A percentile compares a stretch with the other conserved stretches of the same genome.
phyloP scores from a whole-genome alignment of 1,140 invertebrate species.

The Eumaeus atala region DNA sequence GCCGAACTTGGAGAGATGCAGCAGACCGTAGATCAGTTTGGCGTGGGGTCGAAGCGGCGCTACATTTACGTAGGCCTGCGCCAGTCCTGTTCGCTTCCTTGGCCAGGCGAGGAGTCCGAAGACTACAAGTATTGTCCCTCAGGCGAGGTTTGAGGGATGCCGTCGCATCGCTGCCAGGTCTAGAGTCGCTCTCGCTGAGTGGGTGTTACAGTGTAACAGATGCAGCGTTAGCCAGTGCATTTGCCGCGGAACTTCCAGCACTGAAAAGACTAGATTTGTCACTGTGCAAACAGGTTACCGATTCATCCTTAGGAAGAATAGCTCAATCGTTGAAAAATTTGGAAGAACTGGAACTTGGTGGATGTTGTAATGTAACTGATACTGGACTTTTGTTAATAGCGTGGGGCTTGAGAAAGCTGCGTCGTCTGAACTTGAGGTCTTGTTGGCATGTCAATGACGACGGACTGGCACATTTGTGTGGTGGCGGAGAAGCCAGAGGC shows the following conservation, averaged over 20 bases:
- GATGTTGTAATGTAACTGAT: slow-evolving; percentile 93
- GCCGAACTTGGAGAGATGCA: slow-evolving; percentile 91
- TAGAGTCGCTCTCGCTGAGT: slow-evolving; percentile 91
- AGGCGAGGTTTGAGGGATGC: slow-evolving; percentile 89
- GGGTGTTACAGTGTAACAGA: slow-evolving; percentile 95
- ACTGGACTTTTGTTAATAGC: slow-evolving; percentile 88
- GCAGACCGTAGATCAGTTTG: slow-evolving; percentile 94
- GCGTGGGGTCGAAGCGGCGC: slow-evolving; percentile 92
- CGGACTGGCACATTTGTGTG: slow-evolving; percentile 90
- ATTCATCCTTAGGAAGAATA: slow-evolving; percentile 87
- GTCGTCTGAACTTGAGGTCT: slow-evolving; percentile 89
- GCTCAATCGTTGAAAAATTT: slow-evolving; percentile 90
- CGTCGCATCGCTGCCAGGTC: slow-evolving; percentile 87
- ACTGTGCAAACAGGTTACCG: slow-evolving; percentile 95
- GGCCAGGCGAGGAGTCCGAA: slow-evolving; percentile 88
- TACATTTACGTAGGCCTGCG: slow-evolving; percentile 89
- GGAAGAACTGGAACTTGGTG: slow-evolving; percentile 90
- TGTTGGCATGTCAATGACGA: slow-evolving; percentile 94
- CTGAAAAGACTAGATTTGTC: slow-evolving; percentile 90
- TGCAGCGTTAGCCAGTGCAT: slow-evolving; percentile 85
- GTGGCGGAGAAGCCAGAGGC: slow-evolving; percentile 81
- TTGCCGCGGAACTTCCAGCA: slow-evolving; percentile 81
- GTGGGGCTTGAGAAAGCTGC: slow-evolving; percentile 88
- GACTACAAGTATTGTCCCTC: slow-evolving; percentile 92
- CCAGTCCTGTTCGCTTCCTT: slow-evolving; percentile 89